Evolutionary conservation across 2,888 invertebrate genomes (phyloP).

Genomic region (Caenorhabditis sinica): DNA sequence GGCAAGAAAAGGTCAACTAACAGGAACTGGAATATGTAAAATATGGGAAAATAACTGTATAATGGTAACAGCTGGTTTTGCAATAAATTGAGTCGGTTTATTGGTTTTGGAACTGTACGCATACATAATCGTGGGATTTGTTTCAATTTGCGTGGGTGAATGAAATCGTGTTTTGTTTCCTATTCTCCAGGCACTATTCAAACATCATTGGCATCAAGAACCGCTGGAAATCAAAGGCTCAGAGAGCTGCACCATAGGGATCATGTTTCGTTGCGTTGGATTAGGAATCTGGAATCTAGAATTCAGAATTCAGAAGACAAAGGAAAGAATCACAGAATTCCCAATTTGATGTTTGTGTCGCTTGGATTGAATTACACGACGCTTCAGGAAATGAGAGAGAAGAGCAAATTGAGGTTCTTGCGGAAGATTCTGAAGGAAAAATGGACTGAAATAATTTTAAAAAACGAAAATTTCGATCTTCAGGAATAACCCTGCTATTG

Average conservation of each 20-base stretch:
- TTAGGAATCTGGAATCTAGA: background rate
- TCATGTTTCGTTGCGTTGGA: conserved; percentile 6
- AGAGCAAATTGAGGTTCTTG: too few relatives aligned
- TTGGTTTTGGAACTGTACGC: background rate
- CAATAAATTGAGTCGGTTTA: too few relatives aligned
- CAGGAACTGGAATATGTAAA: background rate
- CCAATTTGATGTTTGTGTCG: background rate
- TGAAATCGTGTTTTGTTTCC: conserved; percentile 1
- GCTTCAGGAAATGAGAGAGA: background rate
- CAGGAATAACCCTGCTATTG: too few relatives aligned
- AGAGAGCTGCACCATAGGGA: background rate
- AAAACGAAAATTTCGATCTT: too few relatives aligned
- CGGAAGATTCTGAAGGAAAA: too few relatives aligned
- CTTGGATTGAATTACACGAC: background rate
- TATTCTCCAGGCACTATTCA: background rate
- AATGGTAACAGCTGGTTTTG: too few relatives aligned
- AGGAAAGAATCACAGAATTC: background rate
- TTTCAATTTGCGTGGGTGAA: background rate
- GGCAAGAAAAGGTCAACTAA: background rate
- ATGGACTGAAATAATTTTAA: too few relatives aligned
- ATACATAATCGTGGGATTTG: background rate
- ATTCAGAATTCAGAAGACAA: too few relatives aligned
- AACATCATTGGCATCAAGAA: background rate
- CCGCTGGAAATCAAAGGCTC: too few relatives aligned
- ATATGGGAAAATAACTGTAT: too few relatives aligned